Evolutionary conservation across 37 sponge, comb jelly and placozoan species (phyloP), one percentile per base, ranked within the genome.

Genomic region (Chondrosia reniformis): DNA sequence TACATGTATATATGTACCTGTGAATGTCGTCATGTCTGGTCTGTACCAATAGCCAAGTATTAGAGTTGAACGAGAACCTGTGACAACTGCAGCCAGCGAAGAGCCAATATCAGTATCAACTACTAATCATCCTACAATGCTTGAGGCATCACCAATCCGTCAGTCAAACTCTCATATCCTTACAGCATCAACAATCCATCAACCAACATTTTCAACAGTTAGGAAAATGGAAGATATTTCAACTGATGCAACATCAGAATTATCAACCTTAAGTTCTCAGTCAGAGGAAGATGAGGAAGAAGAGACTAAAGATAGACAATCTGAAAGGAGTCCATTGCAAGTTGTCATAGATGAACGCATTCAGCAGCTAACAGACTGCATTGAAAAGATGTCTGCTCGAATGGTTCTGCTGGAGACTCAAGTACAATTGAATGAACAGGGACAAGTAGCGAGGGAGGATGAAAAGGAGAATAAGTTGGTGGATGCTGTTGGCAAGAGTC

Each of bases 371-470:
- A 64, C 81, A 15, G 41, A 76, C 19, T 46, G 82, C 55, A 79
- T 92, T 17, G 86, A 88, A 61, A 75, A 66, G 28, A 79, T 92
- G 81, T 83, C 86, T 30, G 92, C 88, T 40, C 62, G 80, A 38
- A 63, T 87, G 37, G 85, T 85, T 4, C 61, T 92, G 19, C 55
- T 92, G 33, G 93, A 92, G 75, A 92, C 88, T 6, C 86, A 85
- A 33, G 19, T 90, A 24, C 80, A 79, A 49, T 12, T 90, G 31
- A 77, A 40, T 10, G 78, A 77, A 63, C 32, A 54, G 36, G 10
- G 25, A 13, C 21, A 55, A 69, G 43, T 6, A 59, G n/a, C n/a
- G n/a, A n/a, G n/a, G n/a, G n/a, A n/a, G 15, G 52, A 49, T 15
- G 15, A 49, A 49, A 49, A 49, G 52, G 15, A 49, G 52, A 49